Conservation (phyloP, 1,140 invertebrate species). For the Idris sp. region DNA sequence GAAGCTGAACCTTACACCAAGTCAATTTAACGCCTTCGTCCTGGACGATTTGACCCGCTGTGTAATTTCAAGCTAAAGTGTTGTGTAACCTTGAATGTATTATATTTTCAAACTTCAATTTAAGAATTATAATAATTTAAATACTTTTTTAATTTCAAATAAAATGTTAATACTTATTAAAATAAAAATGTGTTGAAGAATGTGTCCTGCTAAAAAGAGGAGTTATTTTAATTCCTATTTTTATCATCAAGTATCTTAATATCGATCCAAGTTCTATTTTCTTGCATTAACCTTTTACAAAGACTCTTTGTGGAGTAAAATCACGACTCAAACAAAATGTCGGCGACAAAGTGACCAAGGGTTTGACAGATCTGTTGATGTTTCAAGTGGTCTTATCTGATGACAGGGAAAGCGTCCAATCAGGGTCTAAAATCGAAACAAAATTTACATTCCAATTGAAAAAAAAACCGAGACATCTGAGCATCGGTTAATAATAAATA, state of each 20-base stretch:
- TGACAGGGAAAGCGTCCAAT: slow-evolving; percentile 11
- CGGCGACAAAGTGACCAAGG: slow-evolving; percentile 1
- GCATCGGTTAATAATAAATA: slow-evolving; percentile 1
- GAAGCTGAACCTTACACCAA: slow-evolving; percentile 4
- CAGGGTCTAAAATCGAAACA: slow-evolving; percentile 14
- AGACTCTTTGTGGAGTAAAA: slow-evolving; percentile 31
- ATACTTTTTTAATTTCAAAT: no score
- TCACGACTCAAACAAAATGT: slow-evolving; percentile 35
- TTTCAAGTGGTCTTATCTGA: slow-evolving; percentile 38
- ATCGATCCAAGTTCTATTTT: slow-evolving; percentile 29
- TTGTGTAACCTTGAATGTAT: no score
- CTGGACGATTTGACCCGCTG: slow-evolving; percentile 21
- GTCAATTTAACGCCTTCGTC: slow-evolving; percentile 56
- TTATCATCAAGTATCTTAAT: slow-evolving; percentile 5
- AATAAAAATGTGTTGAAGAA: no score
- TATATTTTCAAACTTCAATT: no score
- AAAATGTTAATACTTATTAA: no score
- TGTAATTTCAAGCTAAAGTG: no score
- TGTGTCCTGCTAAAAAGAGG: no score
- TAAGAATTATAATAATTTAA: no score
- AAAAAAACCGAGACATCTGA: no score
- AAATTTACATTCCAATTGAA: slow-evolving; percentile 39
- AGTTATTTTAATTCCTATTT: no score
- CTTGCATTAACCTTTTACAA: slow-evolving; percentile 9
- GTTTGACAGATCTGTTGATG: slow-evolving; percentile 44